Evolutionary conservation across 2,113 vertebrate genomes (phyloP), one percentile per base, ranked within the genome.

Genomic region (Hipposideros armiger): DNA sequence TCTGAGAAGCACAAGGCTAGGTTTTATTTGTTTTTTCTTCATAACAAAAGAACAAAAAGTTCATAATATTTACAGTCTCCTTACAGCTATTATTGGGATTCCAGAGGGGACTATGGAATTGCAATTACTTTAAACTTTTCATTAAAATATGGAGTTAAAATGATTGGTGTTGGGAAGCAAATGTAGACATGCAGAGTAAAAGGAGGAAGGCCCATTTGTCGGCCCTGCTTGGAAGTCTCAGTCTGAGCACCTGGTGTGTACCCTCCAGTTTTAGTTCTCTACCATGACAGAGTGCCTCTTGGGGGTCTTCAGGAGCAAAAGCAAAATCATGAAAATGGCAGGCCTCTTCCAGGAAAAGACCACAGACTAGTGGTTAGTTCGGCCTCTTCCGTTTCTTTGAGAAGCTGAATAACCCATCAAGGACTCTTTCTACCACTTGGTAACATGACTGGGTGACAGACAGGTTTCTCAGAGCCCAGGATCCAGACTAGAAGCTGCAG

Each of bases 91-190:
- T 60, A 45, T 30, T 74, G 58, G 14, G 47, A 64, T 69, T 54
- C 13, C n/a, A 66, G 64, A 19, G 5, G 15, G 58, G 67, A 66
- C 56, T 32, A 4, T 64, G 15, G 36, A 95, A 77, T 32, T 56
- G n/a, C n/a, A n/a, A n/a, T 4, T 36, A 36, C 2, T 36, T 81
- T 42, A 74, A 78, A 84, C 30, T 73, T 82, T 47, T 84, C 16
- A 60, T 56, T 91, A 80, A 90, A 94, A 47, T 70, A 20, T 60
- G 72, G 11, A 73, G 90, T 60, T 72, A 22, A 84, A 88, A 78
- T 84, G 20, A 26, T 64, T 54, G 36, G 36, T 36, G 14, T 42
- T 60, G 58, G 24, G 24, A 60, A 24, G 58, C 24, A 22, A 60
- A 60, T 60, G 58, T 6, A 60, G 58, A 60, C 52, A 26, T 24